Base-by-base conservation (phyloP, 1,140 invertebrate species). In the Vanessa atalanta region DNA sequence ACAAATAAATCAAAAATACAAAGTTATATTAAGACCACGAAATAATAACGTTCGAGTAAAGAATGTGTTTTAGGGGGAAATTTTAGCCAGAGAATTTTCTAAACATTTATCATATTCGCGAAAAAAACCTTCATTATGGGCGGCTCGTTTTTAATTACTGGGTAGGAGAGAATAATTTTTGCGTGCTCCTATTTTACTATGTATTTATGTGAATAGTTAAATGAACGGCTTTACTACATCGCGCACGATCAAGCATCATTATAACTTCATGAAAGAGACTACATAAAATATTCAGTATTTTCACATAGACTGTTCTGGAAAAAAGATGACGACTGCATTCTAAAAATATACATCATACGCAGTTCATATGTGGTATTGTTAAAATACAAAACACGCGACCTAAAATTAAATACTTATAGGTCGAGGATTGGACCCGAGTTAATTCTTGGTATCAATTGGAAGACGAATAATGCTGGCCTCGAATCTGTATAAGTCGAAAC, bases 401-500 rank as follows among this genome's bases (percentile, higher is more conserved):
- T 57, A 11, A 57, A 20, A 57, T 57, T 23, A n/a, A 57, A 23
- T 57, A 12, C 53, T 57, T 13, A 20, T 57, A 23, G 20, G 53
- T 16, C 20, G 23, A 23, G 13, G 53, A 61, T 61, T 37, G 15
- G 26, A n/a, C 31, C 57, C 57, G n/a, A 61, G 57, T 55, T 69
- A 69, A 60, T 69, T 69, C 53, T 57, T 57, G 51, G 51, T 47
- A 69, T 83, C 86, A 84, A 85, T 86, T 81, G 80, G 75, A 84
- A 88, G 83, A 82, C 78, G 70, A 75, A 83, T 83, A 82, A 80
- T 82, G 79, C 76, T 79, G 73, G 75, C 75, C 78, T 74, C 60
- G 82, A 84, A 84, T 87, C 79, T 83, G 82, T 78, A 80, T 80
- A 81, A 82, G 78, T 80, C 77, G 65, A 55, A 75, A 77, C 73